Evolutionary conservation across 2,888 invertebrate species (phyloP), one percentile per base, ranked within the genome.

Genomic region (Erynnis tages): DNA sequence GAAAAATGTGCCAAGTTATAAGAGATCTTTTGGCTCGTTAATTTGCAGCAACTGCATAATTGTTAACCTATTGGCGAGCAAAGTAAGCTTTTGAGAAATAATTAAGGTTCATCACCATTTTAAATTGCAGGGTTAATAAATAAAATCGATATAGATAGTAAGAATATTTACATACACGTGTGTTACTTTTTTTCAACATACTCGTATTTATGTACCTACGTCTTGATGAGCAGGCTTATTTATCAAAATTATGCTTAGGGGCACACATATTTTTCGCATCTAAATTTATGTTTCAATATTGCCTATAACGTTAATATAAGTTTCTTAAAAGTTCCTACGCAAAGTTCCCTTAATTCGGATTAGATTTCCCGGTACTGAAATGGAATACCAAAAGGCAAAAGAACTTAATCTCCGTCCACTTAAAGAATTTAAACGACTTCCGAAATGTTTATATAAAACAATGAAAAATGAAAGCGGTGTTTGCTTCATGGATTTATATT

Each of bases 1-100:
- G n/a, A 6, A 10, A 14, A 34, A 35, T 37, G 46, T 46, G 46
- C 46, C 46, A 46, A 46, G 27, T 27, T 37, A 17, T 11, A 17
- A 37, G 35, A 21, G 46, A 16, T 46, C 35, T 46, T 44, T 30
- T 46, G 46, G 37, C 27, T 46, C 46, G 35, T 37, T 46, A 37
- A 46, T 37, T 46, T 46, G 46, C 46, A n/a, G 19, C 32, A 48
- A 41, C 40, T 49, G 49, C 49, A 49, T 41, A 49, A 49, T 47
- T 13, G 49, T 32, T 49, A 40, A 49, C 23, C 48, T 48, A 48
- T 49, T 49, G 49, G 40, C 49, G 41, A 46, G 46, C 35, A 35
- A 37, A 19, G 25, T 25, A 25, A 25, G 2, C 8, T 43, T 30
- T 43, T 27, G 43, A 19, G 3, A 43, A 30, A 30, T 30, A 30